A percentile compares a stretch with the other conserved stretches of the same genome.
These are phyloP conservation scores for Lepidotrigona ventralis DNA, from an alignment of 1,140 invertebrate genomes.

Conservation along the genomic window DNA sequence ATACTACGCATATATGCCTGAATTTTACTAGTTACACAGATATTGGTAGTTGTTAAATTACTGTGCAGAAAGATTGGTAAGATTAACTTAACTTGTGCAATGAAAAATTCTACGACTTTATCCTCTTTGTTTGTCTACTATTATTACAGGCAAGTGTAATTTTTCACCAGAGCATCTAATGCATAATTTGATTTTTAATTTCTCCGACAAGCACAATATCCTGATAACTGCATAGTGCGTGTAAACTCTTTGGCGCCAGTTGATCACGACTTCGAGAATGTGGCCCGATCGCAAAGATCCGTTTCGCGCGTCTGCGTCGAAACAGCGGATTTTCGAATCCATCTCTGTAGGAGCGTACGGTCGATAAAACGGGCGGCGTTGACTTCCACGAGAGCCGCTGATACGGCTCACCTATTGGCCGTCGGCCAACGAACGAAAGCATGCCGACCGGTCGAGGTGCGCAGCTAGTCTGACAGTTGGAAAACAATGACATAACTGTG, in stretches of 20 bases:
- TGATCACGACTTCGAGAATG: not conserved
- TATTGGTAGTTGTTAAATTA: no score
- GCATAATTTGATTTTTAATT: not conserved
- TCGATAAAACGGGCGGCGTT: slow-evolving; percentile 68
- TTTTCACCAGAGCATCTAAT: no score
- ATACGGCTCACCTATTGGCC: slow-evolving; percentile 62
- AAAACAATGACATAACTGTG: slow-evolving; percentile 62
- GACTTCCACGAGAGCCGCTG: slow-evolving; percentile 57
- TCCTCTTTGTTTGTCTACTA: not conserved
- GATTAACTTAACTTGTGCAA: no score
- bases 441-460: slow-evolving; percentile 59
- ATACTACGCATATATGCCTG: no score
- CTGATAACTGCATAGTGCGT: no score
- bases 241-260: slow-evolving; percentile 12
- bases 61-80: no score
- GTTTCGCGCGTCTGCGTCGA: slow-evolving; percentile 32
- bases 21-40: no score
- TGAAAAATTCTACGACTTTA: not conserved
- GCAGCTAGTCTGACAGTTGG: slow-evolving; percentile 63
- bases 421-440: slow-evolving; percentile 63
- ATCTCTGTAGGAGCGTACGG: slow-evolving; percentile 52
- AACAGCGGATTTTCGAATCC: slow-evolving; percentile 61
- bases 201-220: not conserved
- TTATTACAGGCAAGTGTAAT: not conserved
- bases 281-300: slow-evolving; percentile 22